Conservation (phyloP, 2,113 vertebrate species). For the Hippocampus comes region DNA sequence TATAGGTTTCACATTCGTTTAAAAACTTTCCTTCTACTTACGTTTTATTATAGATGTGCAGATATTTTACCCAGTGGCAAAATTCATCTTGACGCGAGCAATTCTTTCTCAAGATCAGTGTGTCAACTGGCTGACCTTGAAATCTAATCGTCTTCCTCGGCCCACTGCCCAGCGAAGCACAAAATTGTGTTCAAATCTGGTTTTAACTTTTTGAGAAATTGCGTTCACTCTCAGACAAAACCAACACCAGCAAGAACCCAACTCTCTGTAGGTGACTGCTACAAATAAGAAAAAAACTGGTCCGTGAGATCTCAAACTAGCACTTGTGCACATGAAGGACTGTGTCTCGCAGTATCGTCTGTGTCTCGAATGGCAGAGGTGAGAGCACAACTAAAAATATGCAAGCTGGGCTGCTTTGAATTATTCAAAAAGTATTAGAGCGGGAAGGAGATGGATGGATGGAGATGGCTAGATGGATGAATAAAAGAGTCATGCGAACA, state of each 20-base stretch:
- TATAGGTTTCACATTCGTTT: too few relatives aligned
- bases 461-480: conserved; percentile 15
- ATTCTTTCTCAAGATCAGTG: not conserved
- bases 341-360: not conserved
- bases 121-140: not conserved
- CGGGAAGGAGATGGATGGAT: conserved; percentile 8
- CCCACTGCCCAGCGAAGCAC: not conserved
- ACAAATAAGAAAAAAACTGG: not conserved
- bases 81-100: not conserved
- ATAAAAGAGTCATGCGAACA: conserved; percentile 13
- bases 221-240: not conserved
- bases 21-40: too few relatives aligned
- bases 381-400: conserved; percentile 52
- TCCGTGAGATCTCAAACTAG: not conserved
- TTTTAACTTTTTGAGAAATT: conserved; percentile 1
- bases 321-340: not conserved
- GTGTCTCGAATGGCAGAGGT: conserved; percentile 43
- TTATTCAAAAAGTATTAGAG: conserved; percentile 47
- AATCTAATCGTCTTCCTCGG: not conserved
- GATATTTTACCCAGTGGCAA: not conserved
- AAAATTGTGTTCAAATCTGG: not conserved
- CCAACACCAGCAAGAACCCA: not conserved
- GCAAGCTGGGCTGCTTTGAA: conserved; percentile 44
- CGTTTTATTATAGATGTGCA: not conserved
- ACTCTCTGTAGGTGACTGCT: conserved; percentile 8